Evolutionary conservation across 2,113 vertebrate species (phyloP), one percentile per base, ranked within the genome.

Genomic region (Chaetorhynchus papuensis): DNA sequence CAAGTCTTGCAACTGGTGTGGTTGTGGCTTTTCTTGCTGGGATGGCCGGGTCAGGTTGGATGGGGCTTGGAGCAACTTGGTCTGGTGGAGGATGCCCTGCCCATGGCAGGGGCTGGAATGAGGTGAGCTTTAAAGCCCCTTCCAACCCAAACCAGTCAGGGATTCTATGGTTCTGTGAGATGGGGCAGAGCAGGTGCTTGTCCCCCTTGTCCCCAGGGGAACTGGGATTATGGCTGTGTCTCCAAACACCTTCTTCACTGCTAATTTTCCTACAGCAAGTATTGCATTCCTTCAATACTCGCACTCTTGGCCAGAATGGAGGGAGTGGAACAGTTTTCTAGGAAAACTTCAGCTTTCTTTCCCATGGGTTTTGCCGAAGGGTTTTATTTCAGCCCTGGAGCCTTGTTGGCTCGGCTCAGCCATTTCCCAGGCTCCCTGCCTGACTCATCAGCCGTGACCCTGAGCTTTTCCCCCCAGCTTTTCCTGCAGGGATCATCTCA

Each of bases 331-430:
- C 3, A 22, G 18, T 41, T 71, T 66, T 35, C 35, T n/a, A 66
- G 35, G 44, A 71, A 66, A 83, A 44, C 17, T 28, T 54, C 13
- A 9, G 12, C 7, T 42, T 74, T 54, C 47, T 35, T 75, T 49
- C 60, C 53, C 28, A 2, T 11, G n/a, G 31, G 12, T 53, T 90
- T 74, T 82, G 42, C 65, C 3, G 0, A 56, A 75, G 39, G 57
- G 10, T 20, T 90, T 90, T 28, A 83, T 28, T 42, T 57, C 75
- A 68, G 33, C 37, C 22, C 64, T 45, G 57, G 19, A 50, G 33
- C 45, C n/a, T n/a, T 3, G 4, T 2, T 57, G 39, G 49, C 64
- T 69, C 0, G 0, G 31, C 56, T 49, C 52, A 69, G 12, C 8
- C 50, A 10, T 28, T 53, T 90, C 79, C 44, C 68, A 68, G 15